Conservation (phyloP, 1,140 invertebrate genomes). For the Protaetia brevitarsis region DNA sequence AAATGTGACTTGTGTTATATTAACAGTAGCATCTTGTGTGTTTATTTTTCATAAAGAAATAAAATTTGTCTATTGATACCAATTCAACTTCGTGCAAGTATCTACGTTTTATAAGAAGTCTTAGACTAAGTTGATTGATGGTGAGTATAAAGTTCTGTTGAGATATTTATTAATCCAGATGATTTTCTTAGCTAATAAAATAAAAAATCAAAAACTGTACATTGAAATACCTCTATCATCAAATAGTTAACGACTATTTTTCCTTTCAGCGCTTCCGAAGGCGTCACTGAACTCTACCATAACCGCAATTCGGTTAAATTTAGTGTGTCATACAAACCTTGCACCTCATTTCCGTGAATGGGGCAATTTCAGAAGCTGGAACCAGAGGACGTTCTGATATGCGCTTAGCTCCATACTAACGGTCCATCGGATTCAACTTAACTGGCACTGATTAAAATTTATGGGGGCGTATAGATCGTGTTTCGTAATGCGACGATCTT, state of each 20-base stretch:
- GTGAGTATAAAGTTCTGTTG: no score
- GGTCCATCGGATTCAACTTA: not conserved
- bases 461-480: not conserved
- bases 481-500: not conserved
- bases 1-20: no score
- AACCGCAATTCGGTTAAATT: not conserved
- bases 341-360: not conserved
- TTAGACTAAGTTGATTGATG: no score
- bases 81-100: no score
- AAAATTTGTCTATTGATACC: no score
- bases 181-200: no score
- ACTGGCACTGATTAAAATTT: constrained; percentile 17
- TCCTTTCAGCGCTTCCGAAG: not conserved
- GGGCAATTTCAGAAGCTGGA: not conserved
- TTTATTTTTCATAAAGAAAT: no score
- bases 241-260: not conserved
- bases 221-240: no score
- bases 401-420: not conserved
- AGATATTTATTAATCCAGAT: no score
- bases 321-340: not conserved
- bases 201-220: no score
- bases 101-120: no score
- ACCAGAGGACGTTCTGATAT: not conserved
- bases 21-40: no score
- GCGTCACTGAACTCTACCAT: not conserved